Evolutionary conservation across 2,888 invertebrate genomes (phyloP), one percentile per base, ranked within the genome.

Genomic region (Thyatira batis): DNA sequence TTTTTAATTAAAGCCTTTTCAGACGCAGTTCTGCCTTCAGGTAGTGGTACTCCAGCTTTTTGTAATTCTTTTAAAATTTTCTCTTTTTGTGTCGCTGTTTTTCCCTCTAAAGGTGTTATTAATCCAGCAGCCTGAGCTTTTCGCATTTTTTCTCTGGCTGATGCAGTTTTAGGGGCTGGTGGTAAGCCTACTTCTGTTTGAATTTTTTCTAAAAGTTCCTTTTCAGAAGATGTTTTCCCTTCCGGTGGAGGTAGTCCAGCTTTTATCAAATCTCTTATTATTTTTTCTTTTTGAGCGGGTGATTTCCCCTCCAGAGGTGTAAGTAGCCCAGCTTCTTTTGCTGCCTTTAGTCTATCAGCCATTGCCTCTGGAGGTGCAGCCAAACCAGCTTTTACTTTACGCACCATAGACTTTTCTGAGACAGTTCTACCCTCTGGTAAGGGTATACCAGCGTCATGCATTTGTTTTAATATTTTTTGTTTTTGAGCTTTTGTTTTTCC

Each of bases 21-120:
- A 10, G 72, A 66, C 27, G 56, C 23, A 4, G 60, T 56, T 20
- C 55, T 54, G 0, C 57, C 58, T 53, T 63, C 55, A 1, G 65
- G 63, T 1, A 66, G 21, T 1, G 66, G 61, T 2, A 65, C 17
- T 4, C 67, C 65, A 6, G 50, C 23, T n/a, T 64, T 50, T 20
- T 56, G 58, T 54, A 62, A 51, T 11, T 57, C 58, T 43, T 44
- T 53, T n/a, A 68, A 25, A 20, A 70, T 65, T 45, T 61, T 63
- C 44, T 68, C 59, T 52, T 65, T 70, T 45, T 67, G 49, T 33
- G 39, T 54, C 5, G 53, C 43, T n/a, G 65, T 46, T 54, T 65
- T 71, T 0, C 70, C 70, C 55, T 57, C 51, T 48, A 73, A 33
- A 5, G 71, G 69, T 9, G 55, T 57, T n/a, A 71, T 61, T 10